phyloP scores from a whole-genome alignment of 2,888 invertebrate species.

The Andrena fulva region DNA sequence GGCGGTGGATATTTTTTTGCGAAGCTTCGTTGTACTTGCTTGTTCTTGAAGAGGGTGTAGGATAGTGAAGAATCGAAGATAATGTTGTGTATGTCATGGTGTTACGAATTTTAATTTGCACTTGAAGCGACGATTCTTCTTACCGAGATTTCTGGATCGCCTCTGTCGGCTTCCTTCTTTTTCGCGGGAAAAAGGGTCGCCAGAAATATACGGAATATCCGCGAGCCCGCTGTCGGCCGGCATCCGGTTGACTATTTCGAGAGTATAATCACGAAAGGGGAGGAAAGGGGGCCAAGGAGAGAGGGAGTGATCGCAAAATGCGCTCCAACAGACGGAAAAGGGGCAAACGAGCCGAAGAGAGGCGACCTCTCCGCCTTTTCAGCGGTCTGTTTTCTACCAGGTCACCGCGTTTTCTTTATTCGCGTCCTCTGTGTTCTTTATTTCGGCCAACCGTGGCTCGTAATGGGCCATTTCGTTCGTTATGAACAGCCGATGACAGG shows the following conservation, averaged over 20 bases:
- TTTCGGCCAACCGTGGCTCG: constrained; percentile 12
- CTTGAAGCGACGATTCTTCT: constrained; percentile 14
- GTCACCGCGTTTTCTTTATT: constrained; percentile 28
- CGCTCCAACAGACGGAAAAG: constrained; percentile 67
- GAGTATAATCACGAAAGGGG: constrained; percentile 81
- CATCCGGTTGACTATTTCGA: constrained; percentile 84
- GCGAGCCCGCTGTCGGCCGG: constrained; percentile 70
- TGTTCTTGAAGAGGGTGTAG: neutral
- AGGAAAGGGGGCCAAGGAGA: constrained; percentile 52
- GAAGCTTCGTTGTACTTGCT: neutral
- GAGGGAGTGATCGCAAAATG: constrained; percentile 67
- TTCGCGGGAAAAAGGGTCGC: constrained; percentile 72
- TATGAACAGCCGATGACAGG: constrained; percentile 30
- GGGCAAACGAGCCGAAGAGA: constrained; percentile 30
- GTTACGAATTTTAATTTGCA: neutral
- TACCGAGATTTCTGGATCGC: constrained; percentile 19
- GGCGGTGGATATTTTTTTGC: neutral
- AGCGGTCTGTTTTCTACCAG: constrained; percentile 2
- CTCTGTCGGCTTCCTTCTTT: constrained; percentile 33
- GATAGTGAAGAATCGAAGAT: too few relatives aligned
- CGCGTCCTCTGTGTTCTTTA: constrained; percentile 30
- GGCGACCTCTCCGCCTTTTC: constrained; percentile 30
- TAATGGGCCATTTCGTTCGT: constrained; percentile 56
- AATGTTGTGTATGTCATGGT: too few relatives aligned
- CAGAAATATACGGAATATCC: constrained; percentile 79